Percentiles rank a stretch among this genome's conserved stretches.
Evolutionary conservation across 2,888 invertebrate genomes (phyloP).

Genomic region (Scaptomyza parva): DNA sequence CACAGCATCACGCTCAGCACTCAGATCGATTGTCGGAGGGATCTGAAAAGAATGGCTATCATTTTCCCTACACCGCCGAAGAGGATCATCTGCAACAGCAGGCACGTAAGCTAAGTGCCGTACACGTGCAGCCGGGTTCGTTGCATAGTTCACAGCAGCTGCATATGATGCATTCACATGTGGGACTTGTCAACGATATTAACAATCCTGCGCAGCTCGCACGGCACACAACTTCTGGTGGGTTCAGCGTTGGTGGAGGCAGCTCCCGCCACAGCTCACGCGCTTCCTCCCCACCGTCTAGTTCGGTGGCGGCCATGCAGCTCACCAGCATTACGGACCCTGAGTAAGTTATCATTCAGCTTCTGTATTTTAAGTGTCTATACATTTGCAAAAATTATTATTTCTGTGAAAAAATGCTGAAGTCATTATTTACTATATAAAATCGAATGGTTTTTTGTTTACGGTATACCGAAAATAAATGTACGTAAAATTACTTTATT

Average conservation of each 20-base stretch:
- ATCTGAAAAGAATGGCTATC: conserved; percentile 92
- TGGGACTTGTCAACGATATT: conserved; percentile 85
- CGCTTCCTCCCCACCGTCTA: conserved; percentile 85
- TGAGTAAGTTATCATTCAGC: conserved; percentile 86
- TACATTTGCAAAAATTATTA: not conserved
- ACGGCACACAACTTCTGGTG: conserved; percentile 77
- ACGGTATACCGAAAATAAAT: not conserved
- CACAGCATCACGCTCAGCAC: conserved; percentile 68
- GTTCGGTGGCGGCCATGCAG: conserved; percentile 86
- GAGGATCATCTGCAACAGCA: conserved; percentile 88
- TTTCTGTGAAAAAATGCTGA: not conserved
- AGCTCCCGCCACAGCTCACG: conserved; percentile 83
- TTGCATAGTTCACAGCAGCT: conserved; percentile 76
- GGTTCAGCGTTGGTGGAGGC: conserved; percentile 33
- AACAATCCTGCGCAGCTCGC: conserved; percentile 86
- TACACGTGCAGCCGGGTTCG: conserved; percentile 66
- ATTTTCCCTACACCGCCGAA: conserved; percentile 93
- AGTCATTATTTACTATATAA: not conserved
- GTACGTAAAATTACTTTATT: not conserved
- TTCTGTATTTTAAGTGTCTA: not conserved
- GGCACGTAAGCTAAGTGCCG: conserved; percentile 75
- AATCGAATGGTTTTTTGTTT: not conserved
- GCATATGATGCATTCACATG: conserved; percentile 64
- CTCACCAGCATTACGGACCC: conserved; percentile 88
- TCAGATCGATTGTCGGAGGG: conserved; percentile 89